Percentiles rank a stretch among this genome's conserved stretches.
These are phyloP conservation scores for Sipha flava DNA, from an alignment of 1,140 invertebrate genomes.

Conservation along the genomic window DNA sequence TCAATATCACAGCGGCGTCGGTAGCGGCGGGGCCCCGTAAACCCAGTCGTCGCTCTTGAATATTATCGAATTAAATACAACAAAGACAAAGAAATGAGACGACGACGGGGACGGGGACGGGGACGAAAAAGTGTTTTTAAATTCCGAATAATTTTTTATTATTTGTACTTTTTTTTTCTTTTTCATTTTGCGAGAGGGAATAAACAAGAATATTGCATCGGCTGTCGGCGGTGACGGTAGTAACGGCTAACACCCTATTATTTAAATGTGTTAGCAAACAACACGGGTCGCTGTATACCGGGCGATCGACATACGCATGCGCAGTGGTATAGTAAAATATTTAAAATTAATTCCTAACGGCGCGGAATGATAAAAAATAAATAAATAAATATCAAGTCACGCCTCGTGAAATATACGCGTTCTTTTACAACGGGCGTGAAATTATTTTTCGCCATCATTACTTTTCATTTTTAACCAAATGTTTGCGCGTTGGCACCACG, in stretches of 20 bases:
- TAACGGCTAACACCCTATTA: conserved; percentile 19
- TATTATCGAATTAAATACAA: conserved; percentile 10
- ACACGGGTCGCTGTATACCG: neutral
- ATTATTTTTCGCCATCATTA: too few relatives aligned
- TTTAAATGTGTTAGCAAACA: conserved; percentile 2
- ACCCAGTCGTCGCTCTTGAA: neutral
- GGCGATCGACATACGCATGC: neutral
- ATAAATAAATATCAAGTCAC: neutral
- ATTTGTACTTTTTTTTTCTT: neutral
- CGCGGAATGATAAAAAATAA: neutral
- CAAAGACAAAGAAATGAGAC: neutral
- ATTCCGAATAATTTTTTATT: neutral
- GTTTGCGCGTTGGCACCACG: too few relatives aligned
- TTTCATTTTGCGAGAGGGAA: neutral
- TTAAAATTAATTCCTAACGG: conserved; percentile 24
- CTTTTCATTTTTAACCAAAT: too few relatives aligned
- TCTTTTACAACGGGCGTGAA: too few relatives aligned
- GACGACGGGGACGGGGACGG: neutral
- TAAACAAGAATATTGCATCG: neutral
- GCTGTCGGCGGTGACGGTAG: neutral
- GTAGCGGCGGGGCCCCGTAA: neutral
- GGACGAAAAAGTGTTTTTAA: neutral
- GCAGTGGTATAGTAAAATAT: conserved; percentile 2
- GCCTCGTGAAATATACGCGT: neutral
- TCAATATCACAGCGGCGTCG: neutral